Base-by-base conservation (phyloP, 1,140 invertebrate species). In the Tetraneura akinire region DNA sequence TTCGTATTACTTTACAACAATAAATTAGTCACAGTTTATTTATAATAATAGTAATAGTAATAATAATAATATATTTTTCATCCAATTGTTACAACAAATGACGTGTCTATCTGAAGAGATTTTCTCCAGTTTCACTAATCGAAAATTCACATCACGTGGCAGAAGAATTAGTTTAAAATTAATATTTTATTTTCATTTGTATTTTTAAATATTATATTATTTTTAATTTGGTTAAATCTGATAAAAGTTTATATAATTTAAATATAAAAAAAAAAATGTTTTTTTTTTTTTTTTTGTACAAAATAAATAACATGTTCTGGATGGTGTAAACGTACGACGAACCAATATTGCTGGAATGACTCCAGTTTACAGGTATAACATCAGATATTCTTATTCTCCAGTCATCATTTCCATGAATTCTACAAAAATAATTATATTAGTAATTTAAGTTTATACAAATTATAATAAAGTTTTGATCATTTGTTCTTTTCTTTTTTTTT, bases 341-440 rank as follows among this genome's bases (percentile, higher is more conserved):
- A 76, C 9, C 53, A n/a, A n/a, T 55, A 76, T 76, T 60, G 26
- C 55, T 76, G 55, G 73, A 60, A 76, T 60, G 37, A 76, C 55
- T 78, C 23, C 74, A 60, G 42, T 26, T 23, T n/a, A 8, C 32
- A 37, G 74, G 10, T 71, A 29, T 26, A 51, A 49, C 21, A 53
- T 60, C n/a, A 18, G 37, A 2, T 76, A 60, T 60, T 8, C 5
- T 84, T 93, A 93, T 91, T 95, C 93, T 86, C 94, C 94, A 81
- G 94, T 95, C 94, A 96, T 96, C 94, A 96, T 96, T 86, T 95
- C 94, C 94, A 96, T 95, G 88, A 96, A 96, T 90, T 96, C 94
- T 95, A 90, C 81, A 93, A 93, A 76, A 80, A 37, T 37, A 4
- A 37, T 37, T n/a, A n/a, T n/a, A n/a, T n/a, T n/a, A n/a, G n/a